phyloP scores from a whole-genome alignment of 2,888 invertebrate genomes.

The Lasioglossum zephyrum region DNA sequence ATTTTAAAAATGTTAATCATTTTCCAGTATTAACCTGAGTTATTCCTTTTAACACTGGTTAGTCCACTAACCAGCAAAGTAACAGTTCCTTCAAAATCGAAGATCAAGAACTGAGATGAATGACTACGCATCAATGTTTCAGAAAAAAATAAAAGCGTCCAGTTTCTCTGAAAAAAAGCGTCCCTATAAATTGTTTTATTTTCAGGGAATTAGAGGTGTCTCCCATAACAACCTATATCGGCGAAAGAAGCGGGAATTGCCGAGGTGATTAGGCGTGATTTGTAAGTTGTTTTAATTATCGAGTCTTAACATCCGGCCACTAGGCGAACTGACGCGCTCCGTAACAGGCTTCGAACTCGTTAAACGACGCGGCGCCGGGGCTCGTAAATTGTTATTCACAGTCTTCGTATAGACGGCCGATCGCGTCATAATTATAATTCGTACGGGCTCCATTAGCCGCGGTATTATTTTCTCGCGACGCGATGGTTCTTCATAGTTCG shows the following conservation, averaged over 20 bases:
- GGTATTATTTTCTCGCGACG: constrained; percentile 49
- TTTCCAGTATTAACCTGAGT: neutral
- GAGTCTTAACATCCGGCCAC: neutral
- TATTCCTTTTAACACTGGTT: neutral
- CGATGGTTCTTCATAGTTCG: neutral
- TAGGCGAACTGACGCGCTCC: neutral
- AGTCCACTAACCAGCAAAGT: neutral
- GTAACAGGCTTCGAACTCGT: constrained; percentile 39
- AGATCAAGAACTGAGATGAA: neutral
- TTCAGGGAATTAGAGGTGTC: neutral
- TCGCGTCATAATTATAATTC: constrained; percentile 53
- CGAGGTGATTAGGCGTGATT: constrained; percentile 36
- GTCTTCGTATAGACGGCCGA: constrained; percentile 28
- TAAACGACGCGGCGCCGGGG: constrained; percentile 17
- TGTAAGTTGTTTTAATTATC: constrained; percentile 37
- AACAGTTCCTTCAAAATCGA: neutral
- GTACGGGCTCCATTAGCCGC: constrained; percentile 31
- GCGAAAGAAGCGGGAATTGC: neutral
- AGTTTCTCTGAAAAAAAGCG: neutral
- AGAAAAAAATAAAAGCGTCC: neutral
- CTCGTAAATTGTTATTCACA: constrained; percentile 52
- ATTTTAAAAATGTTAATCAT: too few species aligned
- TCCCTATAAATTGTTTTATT: neutral
- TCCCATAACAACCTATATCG: neutral
- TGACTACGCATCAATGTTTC: neutral